These are phyloP conservation scores for Solea senegalensis DNA, from an alignment of 2,113 vertebrate species.

Conservation along the genomic window DNA sequence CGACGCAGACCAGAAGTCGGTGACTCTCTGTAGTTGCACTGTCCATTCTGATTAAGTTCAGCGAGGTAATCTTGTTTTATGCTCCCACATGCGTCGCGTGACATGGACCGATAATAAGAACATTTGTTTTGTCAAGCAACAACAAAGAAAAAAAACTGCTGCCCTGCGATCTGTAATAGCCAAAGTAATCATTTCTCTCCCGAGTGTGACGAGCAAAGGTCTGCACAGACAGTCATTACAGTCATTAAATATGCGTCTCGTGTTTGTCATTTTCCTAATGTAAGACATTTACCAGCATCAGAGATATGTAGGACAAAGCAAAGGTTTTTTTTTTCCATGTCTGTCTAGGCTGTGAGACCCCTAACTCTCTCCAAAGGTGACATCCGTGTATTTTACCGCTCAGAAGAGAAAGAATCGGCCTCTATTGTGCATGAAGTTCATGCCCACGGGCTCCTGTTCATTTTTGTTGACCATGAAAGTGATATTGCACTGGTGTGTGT, in stretches of 20 bases:
- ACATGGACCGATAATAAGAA: background rate
- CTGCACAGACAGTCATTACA: no score
- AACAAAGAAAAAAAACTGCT: constrained; percentile 1
- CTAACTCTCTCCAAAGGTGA: background rate
- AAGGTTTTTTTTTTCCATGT: background rate
- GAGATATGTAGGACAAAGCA: background rate
- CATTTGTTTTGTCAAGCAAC: background rate
- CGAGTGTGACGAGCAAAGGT: background rate
- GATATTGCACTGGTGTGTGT: constrained; percentile 11
- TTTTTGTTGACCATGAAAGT: constrained; percentile 23
- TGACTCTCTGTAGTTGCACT: constrained; percentile 52
- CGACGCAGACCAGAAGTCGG: background rate
- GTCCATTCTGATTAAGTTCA: constrained; percentile 36
- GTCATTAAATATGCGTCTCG: background rate
- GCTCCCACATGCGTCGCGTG: background rate
- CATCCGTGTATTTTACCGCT: constrained; percentile 4
- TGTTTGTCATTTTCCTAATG: background rate
- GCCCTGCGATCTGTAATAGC: background rate
- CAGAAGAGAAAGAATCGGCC: constrained; percentile 26
- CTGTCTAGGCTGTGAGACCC: background rate
- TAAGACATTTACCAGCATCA: no score
- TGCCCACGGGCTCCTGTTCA: constrained; percentile 21
- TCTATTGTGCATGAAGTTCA: constrained; percentile 3
- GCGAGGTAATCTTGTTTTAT: background rate
- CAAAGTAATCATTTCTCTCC: background rate